Percentiles rank a stretch among this genome's conserved stretches.
phyloP scores from a whole-genome alignment of 1,140 invertebrate genomes.

The Cardiocondyla obscurior region DNA sequence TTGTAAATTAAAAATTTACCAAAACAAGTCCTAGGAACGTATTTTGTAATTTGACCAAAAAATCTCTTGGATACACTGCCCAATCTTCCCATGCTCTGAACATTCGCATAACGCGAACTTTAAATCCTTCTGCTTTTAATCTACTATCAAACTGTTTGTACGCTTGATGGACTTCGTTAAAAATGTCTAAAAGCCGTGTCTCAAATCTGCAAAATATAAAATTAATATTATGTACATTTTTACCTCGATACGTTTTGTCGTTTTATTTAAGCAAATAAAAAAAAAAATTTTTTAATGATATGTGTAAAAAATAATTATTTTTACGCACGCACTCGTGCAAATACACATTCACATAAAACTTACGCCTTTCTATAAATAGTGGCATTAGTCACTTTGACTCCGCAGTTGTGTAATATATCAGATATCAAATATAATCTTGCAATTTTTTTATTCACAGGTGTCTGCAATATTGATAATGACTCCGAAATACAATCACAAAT shows the following conservation, averaged over 20 bases:
- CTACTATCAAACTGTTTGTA: constrained; percentile 93
- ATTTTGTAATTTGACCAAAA: constrained; percentile 95
- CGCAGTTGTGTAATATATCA: constrained; percentile 98
- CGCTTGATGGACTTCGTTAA: constrained; percentile 91
- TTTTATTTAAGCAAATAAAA: not conserved
- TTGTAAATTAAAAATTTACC: constrained; percentile 65
- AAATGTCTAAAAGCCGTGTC: constrained; percentile 93
- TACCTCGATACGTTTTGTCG: not conserved
- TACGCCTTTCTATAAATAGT: constrained; percentile 96
- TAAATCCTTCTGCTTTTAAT: constrained; percentile 98
- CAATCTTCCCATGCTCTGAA: constrained; percentile 99
- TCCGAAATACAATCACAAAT: constrained; percentile 96
- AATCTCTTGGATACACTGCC: constrained; percentile 97
- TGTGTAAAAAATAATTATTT: too few species aligned
- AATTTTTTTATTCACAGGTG: constrained; percentile 95
- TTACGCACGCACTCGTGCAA: not conserved
- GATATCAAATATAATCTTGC: constrained; percentile 97
- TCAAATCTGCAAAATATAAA: constrained; percentile 89
- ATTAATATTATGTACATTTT: not conserved
- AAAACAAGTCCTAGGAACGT: constrained; percentile 91
- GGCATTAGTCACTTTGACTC: constrained; percentile 98
- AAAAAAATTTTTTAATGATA: too few species aligned
- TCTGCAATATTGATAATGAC: constrained; percentile 91
- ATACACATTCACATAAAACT: constrained; percentile 70
- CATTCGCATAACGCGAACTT: constrained; percentile 96